phyloP scores from a whole-genome alignment of 2,797 vertebrate species.

The Amblyopsis hoosieri region DNA sequence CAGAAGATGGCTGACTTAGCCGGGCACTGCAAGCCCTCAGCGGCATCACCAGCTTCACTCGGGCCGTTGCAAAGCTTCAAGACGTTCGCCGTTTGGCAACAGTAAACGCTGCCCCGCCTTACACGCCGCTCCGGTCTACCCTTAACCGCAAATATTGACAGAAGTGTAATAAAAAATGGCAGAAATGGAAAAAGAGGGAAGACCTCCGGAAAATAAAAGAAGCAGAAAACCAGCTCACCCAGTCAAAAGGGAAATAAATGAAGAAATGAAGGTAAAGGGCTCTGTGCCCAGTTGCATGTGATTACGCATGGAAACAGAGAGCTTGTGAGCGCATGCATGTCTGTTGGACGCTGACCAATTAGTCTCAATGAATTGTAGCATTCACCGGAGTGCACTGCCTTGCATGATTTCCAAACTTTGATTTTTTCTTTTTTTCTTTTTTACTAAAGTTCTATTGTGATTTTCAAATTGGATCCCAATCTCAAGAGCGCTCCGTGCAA shows the following conservation, averaged over 20 bases:
- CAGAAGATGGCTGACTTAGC: constrained; percentile 94
- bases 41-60: constrained; percentile 75
- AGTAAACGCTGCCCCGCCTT: constrained; percentile 66
- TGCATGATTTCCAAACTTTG: constrained; percentile 76
- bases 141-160: constrained; percentile 81
- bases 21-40: constrained; percentile 79
- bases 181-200: constrained; percentile 99
- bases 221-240: constrained; percentile 98
- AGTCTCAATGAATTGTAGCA: constrained; percentile 69
- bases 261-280: constrained; percentile 96
- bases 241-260: constrained; percentile 97
- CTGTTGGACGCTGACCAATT: constrained; percentile 68
- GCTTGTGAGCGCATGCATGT: constrained; percentile 78
- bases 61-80: constrained; percentile 69
- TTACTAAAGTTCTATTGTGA: constrained; percentile 55
- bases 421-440: constrained; percentile 39
- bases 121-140: constrained; percentile 38
- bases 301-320: constrained; percentile 69
- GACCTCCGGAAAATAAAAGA: constrained; percentile 98
- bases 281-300: constrained; percentile 60
- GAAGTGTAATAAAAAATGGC: constrained; percentile 96
- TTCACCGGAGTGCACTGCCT: constrained; percentile 69
- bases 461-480: constrained; percentile 19
- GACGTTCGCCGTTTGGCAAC: constrained; percentile 72
- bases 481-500: constrained; percentile 38